phyloP scores from a whole-genome alignment of 1,140 invertebrate genomes.

The Calosoma granatense region DNA sequence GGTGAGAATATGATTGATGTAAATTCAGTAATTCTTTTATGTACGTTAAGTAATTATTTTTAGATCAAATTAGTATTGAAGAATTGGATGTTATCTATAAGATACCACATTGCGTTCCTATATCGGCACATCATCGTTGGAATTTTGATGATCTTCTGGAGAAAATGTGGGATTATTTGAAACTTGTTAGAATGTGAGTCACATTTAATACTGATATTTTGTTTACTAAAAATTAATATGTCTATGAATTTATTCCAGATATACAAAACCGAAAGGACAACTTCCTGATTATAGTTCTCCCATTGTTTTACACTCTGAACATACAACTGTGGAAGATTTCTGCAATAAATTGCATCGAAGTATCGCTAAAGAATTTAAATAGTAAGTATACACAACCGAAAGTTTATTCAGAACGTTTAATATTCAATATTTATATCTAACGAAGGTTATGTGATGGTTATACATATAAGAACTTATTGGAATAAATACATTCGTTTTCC shows the following conservation, averaged over 20 bases:
- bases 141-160: conserved; percentile 99
- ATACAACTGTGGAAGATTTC: conserved; percentile 89
- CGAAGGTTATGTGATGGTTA: conserved; percentile 2
- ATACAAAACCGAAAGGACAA: conserved; percentile 99
- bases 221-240: conserved; percentile 11
- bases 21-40: conserved; percentile 6
- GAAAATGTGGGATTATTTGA: conserved; percentile 98
- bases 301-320: conserved; percentile 85
- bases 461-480: background rate
- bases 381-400: conserved; percentile 61
- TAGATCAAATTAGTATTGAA: conserved; percentile 88
- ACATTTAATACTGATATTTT: conserved; percentile 14
- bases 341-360: conserved; percentile 97
- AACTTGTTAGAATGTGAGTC: conserved; percentile 82
- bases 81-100: conserved; percentile 98
- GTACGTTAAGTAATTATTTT: conserved; percentile 21
- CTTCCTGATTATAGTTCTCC: conserved; percentile 95
- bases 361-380: conserved; percentile 99
- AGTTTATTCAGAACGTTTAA: too few species aligned
- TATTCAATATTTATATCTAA: background rate
- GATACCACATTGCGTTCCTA: conserved; percentile 98
- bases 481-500: background rate
- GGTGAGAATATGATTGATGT: conserved; percentile 45
- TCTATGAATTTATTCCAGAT: conserved; percentile 47
- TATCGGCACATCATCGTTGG: conserved; percentile 99